Evolutionary conservation across 2,888 invertebrate species (phyloP), one percentile per base, ranked within the genome.

Genomic region (Heliconius erato): DNA sequence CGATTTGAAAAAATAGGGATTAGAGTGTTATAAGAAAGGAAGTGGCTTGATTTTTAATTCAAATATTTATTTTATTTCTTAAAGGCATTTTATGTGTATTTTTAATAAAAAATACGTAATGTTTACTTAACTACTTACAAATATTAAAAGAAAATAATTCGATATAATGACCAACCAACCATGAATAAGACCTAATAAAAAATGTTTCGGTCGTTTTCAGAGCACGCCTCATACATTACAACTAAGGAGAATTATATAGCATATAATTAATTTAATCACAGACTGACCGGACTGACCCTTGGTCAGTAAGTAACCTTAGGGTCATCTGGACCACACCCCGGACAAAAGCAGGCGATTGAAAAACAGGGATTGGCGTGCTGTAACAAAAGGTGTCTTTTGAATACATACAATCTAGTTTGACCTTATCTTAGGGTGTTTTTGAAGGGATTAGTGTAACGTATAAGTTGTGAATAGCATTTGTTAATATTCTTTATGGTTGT

Each of bases 301-400:
- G 87, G 86, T 80, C 87, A 91, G 91, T 91, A 94, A 94, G 84
- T 87, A 94, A 94, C 90, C 91, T 86, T 80, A 86, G 92, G 95
- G 95, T 95, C 94, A 94, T 92, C 93, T 94, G 94, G 94, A 94
- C 94, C 94, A 92, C 88, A 86, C 89, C 84, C 90, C 84, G 90
- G 89, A 93, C 92, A 94, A 94, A 91, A 90, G 91, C 91, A 90
- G 87, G 88, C 87, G 85, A 83, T 85, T 87, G 88, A 91, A 94
- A 93, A 93, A 91, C 87, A 88, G 87, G 89, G 90, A 94, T 95
- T 95, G 95, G 95, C 90, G 90, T 88, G 87, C 87, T 84, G 80
- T 87, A 59, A 91, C 91, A 94, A 94, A 91, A 89, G 88, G 85
- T 93, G 92, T 94, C 94, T 93, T 89, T 89, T 83, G 87, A 92